These are phyloP conservation scores for Himalopsyche anomala DNA, from an alignment of 2,888 invertebrate species.

Conservation along the genomic window DNA sequence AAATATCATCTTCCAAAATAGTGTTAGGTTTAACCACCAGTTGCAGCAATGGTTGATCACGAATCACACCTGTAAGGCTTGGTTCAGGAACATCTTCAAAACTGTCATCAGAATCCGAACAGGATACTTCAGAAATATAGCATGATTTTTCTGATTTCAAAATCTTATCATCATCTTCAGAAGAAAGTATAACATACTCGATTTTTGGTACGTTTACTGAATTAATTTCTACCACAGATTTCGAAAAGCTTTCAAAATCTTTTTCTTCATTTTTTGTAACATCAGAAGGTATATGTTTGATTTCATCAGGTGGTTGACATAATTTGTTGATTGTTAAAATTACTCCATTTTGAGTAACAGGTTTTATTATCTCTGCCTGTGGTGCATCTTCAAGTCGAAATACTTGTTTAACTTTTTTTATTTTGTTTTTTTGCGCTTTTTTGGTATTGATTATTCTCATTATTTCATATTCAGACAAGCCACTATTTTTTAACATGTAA, in stretches of 20 bases:
- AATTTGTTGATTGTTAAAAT: background rate
- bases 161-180: constrained; percentile 58
- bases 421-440: constrained; percentile 66
- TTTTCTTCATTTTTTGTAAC: background rate
- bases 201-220: constrained; percentile 61
- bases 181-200: constrained; percentile 62
- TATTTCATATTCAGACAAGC: constrained; percentile 84
- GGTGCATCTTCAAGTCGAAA: background rate
- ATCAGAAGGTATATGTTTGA: background rate
- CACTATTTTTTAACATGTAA: constrained; percentile 87
- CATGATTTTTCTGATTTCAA: background rate
- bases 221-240: background rate
- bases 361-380: background rate
- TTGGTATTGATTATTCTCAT: constrained; percentile 74
- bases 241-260: background rate
- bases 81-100: constrained; percentile 72
- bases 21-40: constrained; percentile 72
- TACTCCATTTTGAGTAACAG: background rate
- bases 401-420: background rate
- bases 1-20: constrained; percentile 79
- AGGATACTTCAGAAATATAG: constrained; percentile 16
- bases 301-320: background rate
- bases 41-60: constrained; percentile 71
- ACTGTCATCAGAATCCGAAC: constrained; percentile 67
- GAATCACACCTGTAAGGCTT: background rate